These are phyloP conservation scores for Saccopteryx bilineata DNA, from an alignment of 2,113 vertebrate species.

Conservation along the genomic window DNA sequence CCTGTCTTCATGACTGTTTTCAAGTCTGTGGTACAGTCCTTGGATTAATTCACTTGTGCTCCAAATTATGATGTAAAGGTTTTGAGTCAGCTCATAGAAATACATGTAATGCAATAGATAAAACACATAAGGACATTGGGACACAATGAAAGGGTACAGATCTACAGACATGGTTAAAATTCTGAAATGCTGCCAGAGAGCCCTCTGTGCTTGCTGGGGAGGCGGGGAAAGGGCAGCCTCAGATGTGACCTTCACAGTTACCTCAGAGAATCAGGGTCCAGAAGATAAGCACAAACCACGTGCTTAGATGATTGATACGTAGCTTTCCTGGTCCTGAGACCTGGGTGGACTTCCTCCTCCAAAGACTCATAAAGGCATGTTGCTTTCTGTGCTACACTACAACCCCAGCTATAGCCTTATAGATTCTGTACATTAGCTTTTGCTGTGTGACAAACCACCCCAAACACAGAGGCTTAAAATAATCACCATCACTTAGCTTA, in stretches of 20 bases:
- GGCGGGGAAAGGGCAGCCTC: not conserved
- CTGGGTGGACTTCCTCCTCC: not conserved
- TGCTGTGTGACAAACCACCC: not conserved
- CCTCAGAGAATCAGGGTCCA: not conserved
- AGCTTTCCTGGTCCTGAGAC: not conserved
- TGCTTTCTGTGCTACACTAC: not conserved
- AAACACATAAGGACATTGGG: not conserved
- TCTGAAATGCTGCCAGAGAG: not conserved
- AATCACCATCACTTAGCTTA: not conserved
- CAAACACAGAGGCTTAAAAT: not conserved
- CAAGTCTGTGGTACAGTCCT: constrained; percentile 9
- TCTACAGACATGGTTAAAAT: not conserved
- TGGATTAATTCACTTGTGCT: constrained; percentile 30
- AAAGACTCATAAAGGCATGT: not conserved
- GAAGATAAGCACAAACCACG: not conserved
- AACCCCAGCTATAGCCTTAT: not conserved
- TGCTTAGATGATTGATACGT: not conserved
- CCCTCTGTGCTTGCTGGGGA: not conserved
- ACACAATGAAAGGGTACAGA: not conserved
- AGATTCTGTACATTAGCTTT: not conserved
- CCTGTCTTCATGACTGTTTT: not conserved
- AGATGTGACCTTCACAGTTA: not conserved
- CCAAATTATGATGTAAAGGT: constrained; percentile 27
- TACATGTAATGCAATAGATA: not conserved
- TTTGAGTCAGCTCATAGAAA: constrained; percentile 19